A percentile compares a stretch with the other conserved stretches of the same genome.
Evolutionary conservation across 2,888 invertebrate genomes (phyloP).

Genomic region (Leptinotarsa tumamoca): DNA sequence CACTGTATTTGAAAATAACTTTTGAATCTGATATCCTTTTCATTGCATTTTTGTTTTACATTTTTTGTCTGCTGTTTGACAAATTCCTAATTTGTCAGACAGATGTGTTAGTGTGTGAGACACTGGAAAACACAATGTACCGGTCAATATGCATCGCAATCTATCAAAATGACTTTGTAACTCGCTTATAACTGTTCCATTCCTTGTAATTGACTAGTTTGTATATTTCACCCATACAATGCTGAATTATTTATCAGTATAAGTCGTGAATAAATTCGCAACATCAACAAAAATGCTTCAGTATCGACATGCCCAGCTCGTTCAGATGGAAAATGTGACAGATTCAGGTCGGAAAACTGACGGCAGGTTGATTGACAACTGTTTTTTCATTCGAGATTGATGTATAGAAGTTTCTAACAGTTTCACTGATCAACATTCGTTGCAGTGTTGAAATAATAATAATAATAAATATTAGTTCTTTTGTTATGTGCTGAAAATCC

Average conservation of each 20-base stretch:
- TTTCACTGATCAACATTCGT: neutral
- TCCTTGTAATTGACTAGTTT: neutral
- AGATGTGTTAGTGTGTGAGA: no score
- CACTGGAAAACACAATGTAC: no score
- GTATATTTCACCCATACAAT: neutral
- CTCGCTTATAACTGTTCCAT: no score
- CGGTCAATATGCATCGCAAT: no score
- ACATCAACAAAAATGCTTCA: neutral
- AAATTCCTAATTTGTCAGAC: no score
- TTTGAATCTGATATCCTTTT: no score
- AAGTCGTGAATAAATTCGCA: neutral
- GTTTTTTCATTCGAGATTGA: neutral
- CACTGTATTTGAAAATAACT: no score
- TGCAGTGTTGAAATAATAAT: neutral
- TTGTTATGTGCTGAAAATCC: no score
- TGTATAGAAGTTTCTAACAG: neutral
- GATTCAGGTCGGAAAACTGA: neutral
- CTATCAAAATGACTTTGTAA: no score
- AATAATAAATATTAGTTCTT: neutral
- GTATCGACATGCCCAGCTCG: neutral
- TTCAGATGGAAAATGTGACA: neutral
- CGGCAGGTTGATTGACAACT: neutral
- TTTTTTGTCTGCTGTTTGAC: no score
- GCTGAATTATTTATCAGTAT: conserved; percentile 3
- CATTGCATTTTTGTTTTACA: no score